Percentiles rank a stretch among this genome's conserved stretches.
phyloP scores from a whole-genome alignment of 2,797 vertebrate species.

The Australoheros facetus region DNA sequence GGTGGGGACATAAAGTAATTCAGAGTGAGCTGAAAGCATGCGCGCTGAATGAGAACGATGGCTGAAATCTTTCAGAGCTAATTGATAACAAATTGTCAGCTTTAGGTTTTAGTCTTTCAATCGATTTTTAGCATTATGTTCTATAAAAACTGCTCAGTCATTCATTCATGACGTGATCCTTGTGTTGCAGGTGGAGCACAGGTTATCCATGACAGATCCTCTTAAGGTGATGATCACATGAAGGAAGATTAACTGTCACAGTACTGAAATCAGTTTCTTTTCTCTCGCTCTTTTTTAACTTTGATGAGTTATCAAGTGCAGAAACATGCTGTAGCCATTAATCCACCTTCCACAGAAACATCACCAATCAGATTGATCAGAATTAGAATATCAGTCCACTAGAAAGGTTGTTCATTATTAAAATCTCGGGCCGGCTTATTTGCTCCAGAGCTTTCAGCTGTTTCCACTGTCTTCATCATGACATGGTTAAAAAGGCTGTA shows the following conservation, averaged over 20 bases:
- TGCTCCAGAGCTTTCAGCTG: slow-evolving; percentile 10
- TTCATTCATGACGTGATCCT: slow-evolving; percentile 2
- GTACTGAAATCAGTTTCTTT: not conserved
- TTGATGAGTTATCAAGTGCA: no score
- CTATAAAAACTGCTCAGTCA: not conserved
- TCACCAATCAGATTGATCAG: not conserved
- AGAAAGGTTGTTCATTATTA: not conserved
- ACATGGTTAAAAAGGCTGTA: not conserved
- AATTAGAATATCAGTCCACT: not conserved
- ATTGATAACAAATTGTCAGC: not conserved
- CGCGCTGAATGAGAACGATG: not conserved
- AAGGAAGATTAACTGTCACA: not conserved
- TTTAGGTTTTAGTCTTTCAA: not conserved
- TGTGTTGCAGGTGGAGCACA: slow-evolving; percentile 62
- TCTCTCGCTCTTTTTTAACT: not conserved
- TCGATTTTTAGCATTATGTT: not conserved
- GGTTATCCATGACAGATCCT: slow-evolving; percentile 49
- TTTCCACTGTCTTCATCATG: not conserved
- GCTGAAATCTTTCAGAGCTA: not conserved
- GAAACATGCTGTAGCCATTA: not conserved
- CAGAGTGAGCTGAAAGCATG: not conserved
- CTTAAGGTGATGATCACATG: slow-evolving; percentile 39
- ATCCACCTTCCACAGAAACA: not conserved
- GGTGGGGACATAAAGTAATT: not conserved
- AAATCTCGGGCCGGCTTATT: not conserved